A percentile compares a stretch with the other conserved stretches of the same genome.
phyloP scores from a whole-genome alignment of 2,797 vertebrate species.

The Danio tinwini region DNA sequence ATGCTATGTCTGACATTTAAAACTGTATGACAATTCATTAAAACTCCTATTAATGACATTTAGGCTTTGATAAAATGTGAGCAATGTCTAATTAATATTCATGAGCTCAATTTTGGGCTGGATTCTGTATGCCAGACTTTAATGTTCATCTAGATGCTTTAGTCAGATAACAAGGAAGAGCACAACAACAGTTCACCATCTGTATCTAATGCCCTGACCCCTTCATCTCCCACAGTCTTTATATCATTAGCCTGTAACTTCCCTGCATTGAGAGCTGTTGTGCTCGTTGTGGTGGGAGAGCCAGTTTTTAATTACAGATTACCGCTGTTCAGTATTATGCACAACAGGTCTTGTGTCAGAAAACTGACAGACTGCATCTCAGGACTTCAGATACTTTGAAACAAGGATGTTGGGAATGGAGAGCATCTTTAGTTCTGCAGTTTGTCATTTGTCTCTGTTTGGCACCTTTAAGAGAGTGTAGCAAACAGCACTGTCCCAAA shows the following conservation, averaged over 20 bases:
- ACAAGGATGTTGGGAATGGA: not conserved
- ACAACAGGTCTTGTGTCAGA: slow-evolving; percentile 1
- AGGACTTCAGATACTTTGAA: not conserved
- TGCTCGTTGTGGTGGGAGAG: slow-evolving; percentile 26
- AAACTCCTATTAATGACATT: not conserved
- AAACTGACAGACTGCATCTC: not conserved
- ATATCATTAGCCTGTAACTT: slow-evolving; percentile 36
- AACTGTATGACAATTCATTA: not conserved
- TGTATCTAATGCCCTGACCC: slow-evolving; percentile 3
- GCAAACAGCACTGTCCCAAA: too few species aligned
- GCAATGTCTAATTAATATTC: slow-evolving; percentile 11
- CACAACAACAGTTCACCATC: not conserved
- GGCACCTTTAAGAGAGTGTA: too few species aligned
- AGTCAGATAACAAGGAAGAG: not conserved
- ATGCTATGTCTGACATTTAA: slow-evolving; percentile 1
- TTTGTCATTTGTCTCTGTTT: too few species aligned
- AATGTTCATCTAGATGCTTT: not conserved
- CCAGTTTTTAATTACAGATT: slow-evolving; percentile 52
- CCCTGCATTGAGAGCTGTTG: slow-evolving; percentile 32
- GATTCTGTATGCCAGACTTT: not conserved
- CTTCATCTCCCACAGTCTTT: slow-evolving; percentile 17
- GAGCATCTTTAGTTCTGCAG: too few species aligned
- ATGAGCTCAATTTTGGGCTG: not conserved
- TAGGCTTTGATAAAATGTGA: not conserved
- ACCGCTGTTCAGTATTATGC: slow-evolving; percentile 21